phyloP scores from a whole-genome alignment of 53 echinoderm and acorn worm species.

The Temnopleurus reevesii region DNA sequence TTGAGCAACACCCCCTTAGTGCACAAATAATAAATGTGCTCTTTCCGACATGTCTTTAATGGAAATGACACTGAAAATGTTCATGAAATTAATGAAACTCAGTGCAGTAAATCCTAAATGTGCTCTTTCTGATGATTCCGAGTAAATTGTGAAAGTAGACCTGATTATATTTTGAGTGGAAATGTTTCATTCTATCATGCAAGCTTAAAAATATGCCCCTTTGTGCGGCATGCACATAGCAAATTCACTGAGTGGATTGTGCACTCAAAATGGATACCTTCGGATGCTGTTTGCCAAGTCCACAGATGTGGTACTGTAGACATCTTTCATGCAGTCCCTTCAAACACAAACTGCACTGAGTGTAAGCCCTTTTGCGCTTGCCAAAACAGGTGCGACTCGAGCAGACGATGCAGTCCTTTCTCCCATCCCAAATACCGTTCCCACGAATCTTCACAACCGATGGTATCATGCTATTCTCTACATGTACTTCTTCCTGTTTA shows the following conservation, averaged over 20 bases:
- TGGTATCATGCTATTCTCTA: background rate
- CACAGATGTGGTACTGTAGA: conserved; percentile 28
- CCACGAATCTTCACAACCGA: background rate
- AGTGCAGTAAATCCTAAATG: too few relatives aligned
- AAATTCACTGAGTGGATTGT: too few relatives aligned
- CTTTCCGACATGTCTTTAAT: too few relatives aligned
- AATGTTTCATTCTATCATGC: too few relatives aligned
- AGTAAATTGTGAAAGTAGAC: too few relatives aligned
- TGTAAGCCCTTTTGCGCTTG: conserved; percentile 19
- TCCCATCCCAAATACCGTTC: background rate
- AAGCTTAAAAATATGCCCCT: background rate
- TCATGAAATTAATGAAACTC: too few relatives aligned
- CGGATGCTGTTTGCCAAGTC: background rate
- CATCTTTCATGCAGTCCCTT: conserved; percentile 30
- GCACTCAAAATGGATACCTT: conserved; percentile 23
- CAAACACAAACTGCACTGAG: conserved; percentile 18
- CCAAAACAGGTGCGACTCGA: conserved; percentile 24
- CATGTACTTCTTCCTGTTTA: background rate
- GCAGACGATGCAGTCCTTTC: conserved; percentile 55
- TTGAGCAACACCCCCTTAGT: too few relatives aligned
- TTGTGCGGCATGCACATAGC: background rate
- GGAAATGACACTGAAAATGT: too few relatives aligned
- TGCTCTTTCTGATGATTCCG: too few relatives aligned
- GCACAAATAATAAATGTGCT: too few relatives aligned
- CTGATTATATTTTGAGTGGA: too few relatives aligned